These are phyloP conservation scores for Melanerpes aurifrons DNA, from an alignment of 2,113 vertebrate genomes.

Conservation along the genomic window DNA sequence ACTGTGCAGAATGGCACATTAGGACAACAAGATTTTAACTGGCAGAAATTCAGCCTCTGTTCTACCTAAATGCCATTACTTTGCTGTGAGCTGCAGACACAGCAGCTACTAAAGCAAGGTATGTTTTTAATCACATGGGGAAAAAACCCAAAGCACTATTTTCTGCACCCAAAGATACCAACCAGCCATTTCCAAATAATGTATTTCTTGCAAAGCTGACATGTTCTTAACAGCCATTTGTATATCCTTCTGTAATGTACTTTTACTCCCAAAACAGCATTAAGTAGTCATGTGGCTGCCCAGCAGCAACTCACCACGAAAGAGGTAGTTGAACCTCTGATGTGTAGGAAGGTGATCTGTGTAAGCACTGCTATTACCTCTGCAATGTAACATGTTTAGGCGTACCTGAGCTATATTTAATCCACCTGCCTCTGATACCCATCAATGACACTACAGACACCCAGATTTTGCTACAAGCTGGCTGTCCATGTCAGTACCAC, in stretches of 20 bases:
- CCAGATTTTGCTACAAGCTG: no score
- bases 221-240: not conserved
- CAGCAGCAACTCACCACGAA: not conserved
- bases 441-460: not conserved
- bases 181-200: slow-evolving; percentile 33
- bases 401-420: slow-evolving; percentile 33
- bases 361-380: not conserved
- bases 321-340: not conserved
- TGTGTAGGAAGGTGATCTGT: not conserved
- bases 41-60: slow-evolving; percentile 44
- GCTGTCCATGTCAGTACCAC: accelerated
- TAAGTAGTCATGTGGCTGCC: not conserved
- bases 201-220: not conserved
- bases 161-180: slow-evolving; percentile 23
- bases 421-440: not conserved
- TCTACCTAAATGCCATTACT: slow-evolving; percentile 44
- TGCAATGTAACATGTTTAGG: not conserved
- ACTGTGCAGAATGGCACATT: not conserved
- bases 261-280: slow-evolving; percentile 4
- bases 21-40: slow-evolving; percentile 48
- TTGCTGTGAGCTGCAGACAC: not conserved
- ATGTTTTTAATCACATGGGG: not conserved
- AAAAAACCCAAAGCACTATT: not conserved
- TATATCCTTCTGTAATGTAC: not conserved
- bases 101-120: slow-evolving; percentile 14